phyloP scores from a whole-genome alignment of 2,113 vertebrate genomes.

The Heterotilapia buettikoferi region DNA sequence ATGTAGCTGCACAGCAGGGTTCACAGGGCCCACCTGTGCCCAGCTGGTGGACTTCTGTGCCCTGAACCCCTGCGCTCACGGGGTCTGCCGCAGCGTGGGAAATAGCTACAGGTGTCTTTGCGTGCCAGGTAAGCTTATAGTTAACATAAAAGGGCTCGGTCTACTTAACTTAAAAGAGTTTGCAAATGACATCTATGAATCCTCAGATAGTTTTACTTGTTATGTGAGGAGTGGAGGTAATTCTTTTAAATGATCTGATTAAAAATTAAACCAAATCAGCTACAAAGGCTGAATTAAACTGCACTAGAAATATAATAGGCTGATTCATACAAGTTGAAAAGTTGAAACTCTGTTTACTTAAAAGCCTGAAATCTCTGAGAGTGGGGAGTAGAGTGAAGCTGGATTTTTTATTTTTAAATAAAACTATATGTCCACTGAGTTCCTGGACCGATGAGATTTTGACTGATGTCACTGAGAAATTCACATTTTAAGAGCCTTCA shows the following conservation, averaged over 20 bases:
- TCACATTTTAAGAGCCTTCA: not conserved
- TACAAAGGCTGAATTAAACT: not conserved
- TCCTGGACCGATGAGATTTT: no score
- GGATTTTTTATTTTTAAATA: not conserved
- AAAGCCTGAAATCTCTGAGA: not conserved
- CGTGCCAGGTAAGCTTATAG: conserved; percentile 79
- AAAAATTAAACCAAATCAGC: not conserved
- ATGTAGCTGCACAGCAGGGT: conserved; percentile 89
- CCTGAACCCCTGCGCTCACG: conserved; percentile 92
- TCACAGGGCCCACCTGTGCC: conserved; percentile 85
- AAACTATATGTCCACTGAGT: not conserved
- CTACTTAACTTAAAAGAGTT: not conserved
- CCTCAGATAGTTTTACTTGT: not conserved
- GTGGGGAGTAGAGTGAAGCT: not conserved
- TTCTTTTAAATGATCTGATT: not conserved
- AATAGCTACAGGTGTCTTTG: conserved; percentile 97
- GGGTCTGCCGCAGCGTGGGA: conserved; percentile 89
- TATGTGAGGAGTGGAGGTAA: not conserved
- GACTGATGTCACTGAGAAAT: not conserved
- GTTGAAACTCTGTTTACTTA: not conserved
- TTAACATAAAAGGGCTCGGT: not conserved
- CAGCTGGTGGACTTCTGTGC: conserved; percentile 96
- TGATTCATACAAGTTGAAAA: not conserved
- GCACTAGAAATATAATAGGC: not conserved
- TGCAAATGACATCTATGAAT: not conserved